A percentile compares a stretch with the other conserved stretches of the same genome.
These are phyloP conservation scores for Protonibea diacanthus DNA, from an alignment of 2,797 vertebrate species.

Conservation along the genomic window DNA sequence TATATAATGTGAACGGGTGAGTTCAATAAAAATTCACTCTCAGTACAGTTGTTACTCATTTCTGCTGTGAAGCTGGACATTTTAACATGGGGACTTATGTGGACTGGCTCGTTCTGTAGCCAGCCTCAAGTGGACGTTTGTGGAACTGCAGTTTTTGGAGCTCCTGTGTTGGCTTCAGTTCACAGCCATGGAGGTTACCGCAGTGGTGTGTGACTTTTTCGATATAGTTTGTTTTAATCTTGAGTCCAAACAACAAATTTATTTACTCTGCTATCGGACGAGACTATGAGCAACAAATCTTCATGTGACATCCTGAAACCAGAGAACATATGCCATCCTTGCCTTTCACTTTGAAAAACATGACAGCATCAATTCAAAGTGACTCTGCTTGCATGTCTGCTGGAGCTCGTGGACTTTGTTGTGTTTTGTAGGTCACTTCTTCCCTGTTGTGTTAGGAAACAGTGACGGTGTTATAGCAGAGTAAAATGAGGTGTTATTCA, in stretches of 20 bases:
- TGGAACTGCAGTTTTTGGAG: too few species aligned
- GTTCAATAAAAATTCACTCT: too few species aligned
- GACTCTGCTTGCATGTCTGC: neutral
- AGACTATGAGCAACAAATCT: neutral
- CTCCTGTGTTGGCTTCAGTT: too few species aligned
- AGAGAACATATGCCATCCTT: neutral
- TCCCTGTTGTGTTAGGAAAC: constrained; percentile 7
- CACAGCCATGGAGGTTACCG: too few species aligned
- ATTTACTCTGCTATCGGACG: neutral
- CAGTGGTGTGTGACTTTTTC: neutral
- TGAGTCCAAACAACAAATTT: neutral
- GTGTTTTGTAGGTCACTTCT: constrained; percentile 16
- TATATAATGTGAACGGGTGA: too few species aligned
- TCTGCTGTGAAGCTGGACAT: too few species aligned
- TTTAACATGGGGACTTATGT: too few species aligned
- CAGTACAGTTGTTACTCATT: too few species aligned
- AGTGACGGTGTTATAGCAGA: neutral
- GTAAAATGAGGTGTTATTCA: neutral
- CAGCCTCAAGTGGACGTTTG: too few species aligned
- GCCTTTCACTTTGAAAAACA: neutral
- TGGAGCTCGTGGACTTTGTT: constrained; percentile 28
- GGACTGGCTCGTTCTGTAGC: too few species aligned
- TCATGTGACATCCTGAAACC: neutral
- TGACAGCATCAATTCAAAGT: neutral
- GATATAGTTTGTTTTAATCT: neutral